phyloP scores from a whole-genome alignment of 37 sponge, comb jelly and placozoan genomes.

The Cliona cf. orientalis region DNA sequence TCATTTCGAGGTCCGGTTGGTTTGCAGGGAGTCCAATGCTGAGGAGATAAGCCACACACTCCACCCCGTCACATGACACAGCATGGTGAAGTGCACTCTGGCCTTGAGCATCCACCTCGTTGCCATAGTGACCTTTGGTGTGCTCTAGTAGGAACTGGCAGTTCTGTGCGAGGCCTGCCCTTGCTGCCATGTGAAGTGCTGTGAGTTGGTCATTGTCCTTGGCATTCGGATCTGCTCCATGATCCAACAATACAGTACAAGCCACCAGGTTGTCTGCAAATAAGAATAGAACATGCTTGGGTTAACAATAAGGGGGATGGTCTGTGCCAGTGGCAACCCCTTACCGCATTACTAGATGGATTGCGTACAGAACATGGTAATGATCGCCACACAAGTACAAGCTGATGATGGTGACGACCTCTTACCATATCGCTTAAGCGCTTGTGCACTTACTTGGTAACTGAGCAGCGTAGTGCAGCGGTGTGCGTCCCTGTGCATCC shows the following conservation, averaged over 20 bases:
- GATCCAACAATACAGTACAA: slow-evolving; percentile 38
- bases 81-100: slow-evolving; percentile 86
- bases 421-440: not conserved
- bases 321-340: too few relatives aligned
- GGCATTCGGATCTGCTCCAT: slow-evolving; percentile 72
- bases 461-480: slow-evolving; percentile 80
- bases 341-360: too few relatives aligned
- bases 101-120: slow-evolving; percentile 53
- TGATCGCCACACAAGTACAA: too few relatives aligned
- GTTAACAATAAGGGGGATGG: too few relatives aligned
- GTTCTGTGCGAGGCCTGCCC: slow-evolving; percentile 47
- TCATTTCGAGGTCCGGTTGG: slow-evolving; percentile 56
- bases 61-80: slow-evolving; percentile 46
- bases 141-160: slow-evolving; percentile 76
- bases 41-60: slow-evolving; percentile 67
- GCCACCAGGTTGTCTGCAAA: slow-evolving; percentile 62
- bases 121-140: slow-evolving; percentile 45
- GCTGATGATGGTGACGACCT: not conserved
- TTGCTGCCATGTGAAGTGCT: slow-evolving; percentile 81
- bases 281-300: too few relatives aligned
- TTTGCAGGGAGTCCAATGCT: slow-evolving; percentile 55
- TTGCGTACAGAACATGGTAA: too few relatives aligned
- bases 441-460: slow-evolving; percentile 37
- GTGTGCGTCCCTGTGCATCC: slow-evolving; percentile 50
- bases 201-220: slow-evolving; percentile 6